A percentile compares a stretch with the other conserved stretches of the same genome.
These are phyloP conservation scores for Standfussiana lucernea DNA, from an alignment of 2,888 invertebrate genomes.

Conservation along the genomic window DNA sequence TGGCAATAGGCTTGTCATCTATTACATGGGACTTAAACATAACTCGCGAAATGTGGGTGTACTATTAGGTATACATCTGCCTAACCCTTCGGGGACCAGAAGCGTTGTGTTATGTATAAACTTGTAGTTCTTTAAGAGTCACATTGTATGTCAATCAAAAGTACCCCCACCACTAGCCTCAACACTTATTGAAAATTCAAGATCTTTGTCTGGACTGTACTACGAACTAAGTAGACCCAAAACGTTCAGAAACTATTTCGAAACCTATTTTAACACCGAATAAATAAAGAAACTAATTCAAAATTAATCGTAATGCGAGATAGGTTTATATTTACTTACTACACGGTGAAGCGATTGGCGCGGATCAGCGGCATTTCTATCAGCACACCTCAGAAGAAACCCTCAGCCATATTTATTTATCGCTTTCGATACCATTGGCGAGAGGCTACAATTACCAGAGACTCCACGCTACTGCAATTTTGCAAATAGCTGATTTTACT, in stretches of 20 bases:
- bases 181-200: slow-evolving; percentile 6
- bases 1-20: no score
- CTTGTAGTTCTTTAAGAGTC: not conserved
- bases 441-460: slow-evolving; percentile 84
- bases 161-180: not conserved
- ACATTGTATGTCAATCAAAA: slow-evolving; percentile 5
- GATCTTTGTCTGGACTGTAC: not conserved
- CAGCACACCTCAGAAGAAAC: slow-evolving; percentile 76
- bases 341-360: slow-evolving; percentile 51
- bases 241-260: not conserved
- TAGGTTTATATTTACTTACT: slow-evolving; percentile 54
- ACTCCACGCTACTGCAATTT: slow-evolving; percentile 86
- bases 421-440: slow-evolving; percentile 79
- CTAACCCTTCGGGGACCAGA: no score
- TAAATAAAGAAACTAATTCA: slow-evolving; percentile 29
- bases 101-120: no score
- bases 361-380: slow-evolving; percentile 59
- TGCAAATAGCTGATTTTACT: slow-evolving; percentile 87
- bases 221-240: not conserved
- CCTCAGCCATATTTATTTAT: slow-evolving; percentile 84
- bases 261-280: slow-evolving; percentile 16
- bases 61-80: no score
- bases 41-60: no score
- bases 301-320: slow-evolving; percentile 26
- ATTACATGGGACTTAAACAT: no score